Evolutionary conservation across 2,113 vertebrate species (phyloP), one percentile per base, ranked within the genome.

Genomic region (Ammodramus savannarum): DNA sequence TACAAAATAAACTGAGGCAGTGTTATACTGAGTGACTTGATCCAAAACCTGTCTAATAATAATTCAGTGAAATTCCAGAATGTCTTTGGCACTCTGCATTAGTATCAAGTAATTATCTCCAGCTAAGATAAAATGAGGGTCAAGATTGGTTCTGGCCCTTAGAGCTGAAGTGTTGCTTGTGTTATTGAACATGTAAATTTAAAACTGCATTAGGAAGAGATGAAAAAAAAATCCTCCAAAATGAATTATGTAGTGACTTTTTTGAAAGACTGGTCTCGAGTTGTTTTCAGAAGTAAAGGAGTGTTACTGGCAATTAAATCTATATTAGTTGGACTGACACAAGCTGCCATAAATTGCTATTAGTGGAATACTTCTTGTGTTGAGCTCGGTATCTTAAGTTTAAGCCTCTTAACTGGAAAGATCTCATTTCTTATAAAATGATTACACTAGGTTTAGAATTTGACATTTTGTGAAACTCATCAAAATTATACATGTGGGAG

Each of bases 61-160:
- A 92, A 96, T 80, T 94, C 72, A 85, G 76, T 84, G 91, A 95
- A 95, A 93, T 97, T 97, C 77, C 86, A 92, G 76, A 75, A 88
- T 94, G 71, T 90, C 85, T 93, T 95, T 95, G 90, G 80, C 89
- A 95, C 74, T 95, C 95, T 92, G 41, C 71, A 90, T 97, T 95
- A 96, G 57, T 80, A 94, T 94, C 81, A 95, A 97, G 68, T 97
- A 96, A 97, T 98, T 97, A 96, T 97, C 87, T 97, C 76, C 82
- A 96, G 86, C 79, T 92, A 89, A 93, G 95, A 96, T 96, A 87
- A 97, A 97, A 96, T 96, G 87, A 95, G 85, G 96, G 96, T 98
- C 95, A 95, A 94, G 84, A 92, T 66, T 84, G 89, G 66, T 94
- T 96, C 88, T 83, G 75, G 39, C 89, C 93, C 69, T 96, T 96